Evolutionary conservation across 2,797 vertebrate species (phyloP).

Genomic region (Margarornis squamiger): DNA sequence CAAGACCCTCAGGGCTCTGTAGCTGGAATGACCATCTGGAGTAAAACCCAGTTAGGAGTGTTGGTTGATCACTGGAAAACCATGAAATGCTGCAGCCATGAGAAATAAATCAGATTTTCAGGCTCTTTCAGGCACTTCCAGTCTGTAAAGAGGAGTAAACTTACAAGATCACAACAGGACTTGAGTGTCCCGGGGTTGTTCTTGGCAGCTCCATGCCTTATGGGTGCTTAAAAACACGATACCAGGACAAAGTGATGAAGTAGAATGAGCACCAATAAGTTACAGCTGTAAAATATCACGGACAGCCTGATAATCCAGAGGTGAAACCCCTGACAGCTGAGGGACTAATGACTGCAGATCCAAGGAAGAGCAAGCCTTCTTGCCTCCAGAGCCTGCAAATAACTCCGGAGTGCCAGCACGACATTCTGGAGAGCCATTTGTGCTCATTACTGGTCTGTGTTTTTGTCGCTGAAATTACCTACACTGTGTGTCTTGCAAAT

Average conservation of each 20-base stretch:
- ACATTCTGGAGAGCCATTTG: neutral
- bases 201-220: neutral
- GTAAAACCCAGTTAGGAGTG: neutral
- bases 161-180: neutral
- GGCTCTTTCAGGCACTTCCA: neutral
- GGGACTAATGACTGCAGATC: neutral
- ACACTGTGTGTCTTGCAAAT: neutral
- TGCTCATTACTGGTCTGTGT: neutral
- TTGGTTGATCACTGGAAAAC: neutral
- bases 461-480: neutral
- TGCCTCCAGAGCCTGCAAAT: neutral
- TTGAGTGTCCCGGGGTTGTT: neutral
- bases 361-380: neutral
- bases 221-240: fast-evolving
- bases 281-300: fast-evolving
- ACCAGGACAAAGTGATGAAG: neutral
- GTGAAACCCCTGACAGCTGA: neutral
- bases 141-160: neutral
- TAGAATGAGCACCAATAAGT: neutral
- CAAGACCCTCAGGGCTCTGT: neutral
- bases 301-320: neutral
- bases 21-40: neutral
- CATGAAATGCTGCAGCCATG: too few relatives aligned
- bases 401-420: neutral
- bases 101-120: neutral